These are phyloP conservation scores for Homarus americanus DNA, from an alignment of 1,140 invertebrate genomes.

Conservation along the genomic window DNA sequence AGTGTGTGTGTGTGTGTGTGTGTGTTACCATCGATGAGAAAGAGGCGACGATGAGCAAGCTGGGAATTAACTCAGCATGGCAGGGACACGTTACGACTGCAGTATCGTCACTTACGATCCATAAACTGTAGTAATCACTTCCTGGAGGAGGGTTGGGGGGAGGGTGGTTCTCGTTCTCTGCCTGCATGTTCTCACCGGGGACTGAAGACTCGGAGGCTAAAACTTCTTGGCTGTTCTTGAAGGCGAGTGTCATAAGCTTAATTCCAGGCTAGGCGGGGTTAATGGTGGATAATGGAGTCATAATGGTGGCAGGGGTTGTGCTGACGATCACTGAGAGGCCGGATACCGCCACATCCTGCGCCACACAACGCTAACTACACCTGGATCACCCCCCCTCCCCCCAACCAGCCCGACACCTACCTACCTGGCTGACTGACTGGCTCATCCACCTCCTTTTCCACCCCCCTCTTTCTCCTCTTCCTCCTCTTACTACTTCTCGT, in stretches of 20 bases:
- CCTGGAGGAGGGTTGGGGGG: slow-evolving; percentile 31
- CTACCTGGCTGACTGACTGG: neutral
- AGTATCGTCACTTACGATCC: slow-evolving; percentile 58
- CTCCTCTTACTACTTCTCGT: neutral
- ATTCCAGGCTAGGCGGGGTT: slow-evolving; percentile 43
- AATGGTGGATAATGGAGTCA: slow-evolving; percentile 58
- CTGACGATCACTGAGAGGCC: slow-evolving; percentile 1
- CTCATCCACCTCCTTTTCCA: no score
- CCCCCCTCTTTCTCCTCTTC: no score
- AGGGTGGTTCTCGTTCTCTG: neutral
- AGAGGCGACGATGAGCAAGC: neutral
- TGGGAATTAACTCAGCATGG: slow-evolving; percentile 21
- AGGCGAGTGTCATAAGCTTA: slow-evolving; percentile 58
- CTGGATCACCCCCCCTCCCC: neutral
- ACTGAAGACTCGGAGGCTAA: slow-evolving; percentile 14
- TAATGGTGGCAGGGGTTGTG: slow-evolving; percentile 50
- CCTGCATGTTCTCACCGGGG: slow-evolving; percentile 6
- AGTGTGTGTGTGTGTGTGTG: no score
- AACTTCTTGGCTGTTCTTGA: slow-evolving; percentile 5
- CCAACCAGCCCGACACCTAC: neutral
- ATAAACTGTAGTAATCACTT: slow-evolving; percentile 61
- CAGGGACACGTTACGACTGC: slow-evolving; percentile 41
- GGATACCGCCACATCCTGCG: slow-evolving; percentile 43
- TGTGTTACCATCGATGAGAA: no score
- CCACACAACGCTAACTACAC: neutral